These are phyloP conservation scores for Elymnias hypermnestra DNA, from an alignment of 1,140 invertebrate genomes.

Conservation along the genomic window DNA sequence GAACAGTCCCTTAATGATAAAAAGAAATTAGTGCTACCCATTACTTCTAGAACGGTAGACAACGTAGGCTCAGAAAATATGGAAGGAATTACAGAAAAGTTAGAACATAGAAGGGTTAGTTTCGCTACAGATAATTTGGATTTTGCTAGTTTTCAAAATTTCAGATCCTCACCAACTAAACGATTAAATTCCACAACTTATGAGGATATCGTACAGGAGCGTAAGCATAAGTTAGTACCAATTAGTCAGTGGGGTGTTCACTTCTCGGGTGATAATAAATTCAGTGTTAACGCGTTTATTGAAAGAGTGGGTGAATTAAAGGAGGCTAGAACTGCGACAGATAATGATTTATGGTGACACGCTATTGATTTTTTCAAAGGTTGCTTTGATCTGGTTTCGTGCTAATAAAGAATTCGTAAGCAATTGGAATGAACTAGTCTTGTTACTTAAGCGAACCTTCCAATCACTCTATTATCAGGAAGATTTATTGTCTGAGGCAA, in stretches of 20 bases:
- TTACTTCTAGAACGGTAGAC: too few relatives aligned
- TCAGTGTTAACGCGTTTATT: conserved; percentile 31
- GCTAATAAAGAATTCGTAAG: too few relatives aligned
- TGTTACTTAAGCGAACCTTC: too few relatives aligned
- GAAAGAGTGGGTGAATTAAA: conserved; percentile 31
- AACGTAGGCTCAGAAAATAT: too few relatives aligned
- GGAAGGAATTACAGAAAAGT: neutral
- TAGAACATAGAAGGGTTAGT: neutral
- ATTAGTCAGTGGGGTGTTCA: conserved; percentile 24
- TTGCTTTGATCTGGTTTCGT: too few relatives aligned
- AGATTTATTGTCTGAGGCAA: too few relatives aligned
- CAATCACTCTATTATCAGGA: too few relatives aligned
- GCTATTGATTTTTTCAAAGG: too few relatives aligned
- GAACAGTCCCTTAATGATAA: too few relatives aligned
- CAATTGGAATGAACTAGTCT: too few relatives aligned
- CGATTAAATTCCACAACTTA: conserved; percentile 14
- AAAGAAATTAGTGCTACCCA: too few relatives aligned
- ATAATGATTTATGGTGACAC: conserved; percentile 15
- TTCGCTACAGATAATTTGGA: neutral
- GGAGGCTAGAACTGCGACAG: conserved; percentile 23
- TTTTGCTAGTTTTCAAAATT: conserved; percentile 2
- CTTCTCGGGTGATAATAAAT: conserved; percentile 26
- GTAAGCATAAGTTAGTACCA: conserved; percentile 22
- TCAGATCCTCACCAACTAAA: conserved; percentile 2
- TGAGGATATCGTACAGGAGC: neutral